Evolutionary conservation across 1,140 invertebrate species (phyloP).

Genomic region (Anastrepha ludens): DNA sequence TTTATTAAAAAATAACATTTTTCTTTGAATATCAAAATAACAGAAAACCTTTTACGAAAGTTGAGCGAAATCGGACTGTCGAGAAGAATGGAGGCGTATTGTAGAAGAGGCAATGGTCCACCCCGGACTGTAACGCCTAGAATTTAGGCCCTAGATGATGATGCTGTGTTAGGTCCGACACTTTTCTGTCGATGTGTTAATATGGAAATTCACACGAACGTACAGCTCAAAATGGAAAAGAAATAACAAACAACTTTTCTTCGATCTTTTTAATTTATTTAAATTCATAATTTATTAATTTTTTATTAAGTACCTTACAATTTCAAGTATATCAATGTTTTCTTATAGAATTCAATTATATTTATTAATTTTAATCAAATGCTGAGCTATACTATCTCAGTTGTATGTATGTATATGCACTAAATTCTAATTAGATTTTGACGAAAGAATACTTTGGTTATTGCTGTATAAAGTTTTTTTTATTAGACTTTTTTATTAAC

Average conservation of each 20-base stretch:
- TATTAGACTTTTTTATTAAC: constrained; percentile 22
- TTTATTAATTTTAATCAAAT: constrained; percentile 15
- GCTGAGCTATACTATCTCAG: neutral
- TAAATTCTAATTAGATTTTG: constrained; percentile 54
- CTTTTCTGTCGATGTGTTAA: too few species aligned
- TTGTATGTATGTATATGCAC: neutral
- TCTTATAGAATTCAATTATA: constrained; percentile 2
- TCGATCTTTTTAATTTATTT: constrained; percentile 24
- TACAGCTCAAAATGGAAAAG: too few species aligned
- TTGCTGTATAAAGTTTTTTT: constrained; percentile 57
- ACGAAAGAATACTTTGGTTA: constrained; percentile 59
- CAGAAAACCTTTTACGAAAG: too few species aligned
- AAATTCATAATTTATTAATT: neutral
- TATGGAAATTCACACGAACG: too few species aligned
- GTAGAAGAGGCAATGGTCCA: too few species aligned
- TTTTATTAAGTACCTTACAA: constrained; percentile 13
- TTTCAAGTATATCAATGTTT: neutral
- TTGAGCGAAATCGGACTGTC: too few species aligned
- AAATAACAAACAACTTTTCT: neutral
- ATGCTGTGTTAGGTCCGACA: too few species aligned
- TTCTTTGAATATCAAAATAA: too few species aligned
- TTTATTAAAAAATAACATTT: too few species aligned
- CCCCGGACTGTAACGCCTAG: too few species aligned
- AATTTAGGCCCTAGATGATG: too few species aligned
- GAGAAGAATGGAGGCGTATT: too few species aligned